Evolutionary conservation across 2,113 vertebrate species (phyloP).

Genomic region (Anser cygnoides): DNA sequence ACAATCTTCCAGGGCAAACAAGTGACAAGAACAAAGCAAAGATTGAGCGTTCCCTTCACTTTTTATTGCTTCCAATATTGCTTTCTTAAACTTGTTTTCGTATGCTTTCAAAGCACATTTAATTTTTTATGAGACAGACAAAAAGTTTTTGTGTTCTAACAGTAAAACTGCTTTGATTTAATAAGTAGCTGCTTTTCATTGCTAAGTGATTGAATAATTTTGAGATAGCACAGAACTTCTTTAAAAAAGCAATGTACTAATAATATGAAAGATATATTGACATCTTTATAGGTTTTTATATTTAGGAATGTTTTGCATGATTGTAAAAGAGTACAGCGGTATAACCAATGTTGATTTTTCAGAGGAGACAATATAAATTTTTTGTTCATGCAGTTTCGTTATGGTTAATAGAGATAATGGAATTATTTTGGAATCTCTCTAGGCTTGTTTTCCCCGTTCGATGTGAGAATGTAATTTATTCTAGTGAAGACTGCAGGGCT

Average conservation of each 20-base stretch:
- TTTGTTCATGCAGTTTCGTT: background rate
- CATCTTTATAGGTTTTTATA: background rate
- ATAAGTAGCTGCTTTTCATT: background rate
- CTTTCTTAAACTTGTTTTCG: background rate
- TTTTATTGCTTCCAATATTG: background rate
- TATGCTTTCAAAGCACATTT: background rate
- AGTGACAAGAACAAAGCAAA: background rate
- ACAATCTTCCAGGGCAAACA: background rate
- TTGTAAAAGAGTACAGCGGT: background rate
- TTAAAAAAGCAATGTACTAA: background rate
- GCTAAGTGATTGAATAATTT: background rate
- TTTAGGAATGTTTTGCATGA: background rate
- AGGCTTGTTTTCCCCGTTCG: background rate
- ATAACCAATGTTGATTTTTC: background rate
- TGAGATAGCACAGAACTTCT: rapidly evolving
- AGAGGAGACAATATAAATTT: background rate
- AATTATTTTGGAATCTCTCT: background rate
- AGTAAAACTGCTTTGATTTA: background rate
- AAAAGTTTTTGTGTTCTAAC: background rate
- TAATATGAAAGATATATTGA: background rate
- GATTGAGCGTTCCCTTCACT: background rate
- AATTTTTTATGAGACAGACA: background rate
- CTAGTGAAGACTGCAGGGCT: background rate
- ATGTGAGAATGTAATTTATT: background rate
- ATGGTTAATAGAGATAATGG: background rate